Conservation (phyloP, 2,113 vertebrate species). For the Abramis brama region DNA sequence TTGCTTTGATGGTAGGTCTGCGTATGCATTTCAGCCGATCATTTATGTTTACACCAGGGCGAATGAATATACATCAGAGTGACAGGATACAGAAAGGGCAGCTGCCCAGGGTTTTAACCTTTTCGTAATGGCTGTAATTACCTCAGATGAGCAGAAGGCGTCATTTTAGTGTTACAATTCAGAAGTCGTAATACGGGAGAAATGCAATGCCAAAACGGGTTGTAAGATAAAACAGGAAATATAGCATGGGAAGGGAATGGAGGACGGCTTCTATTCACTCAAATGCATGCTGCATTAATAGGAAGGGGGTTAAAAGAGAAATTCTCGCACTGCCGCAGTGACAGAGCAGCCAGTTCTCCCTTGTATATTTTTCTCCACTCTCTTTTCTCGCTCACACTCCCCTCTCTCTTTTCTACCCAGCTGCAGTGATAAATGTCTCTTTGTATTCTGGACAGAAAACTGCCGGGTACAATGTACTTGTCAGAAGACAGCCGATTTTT, state of each 20-base stretch:
- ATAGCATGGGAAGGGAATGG: constrained; percentile 11
- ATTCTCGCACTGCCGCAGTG: constrained; percentile 61
- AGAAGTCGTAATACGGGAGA: constrained; percentile 61
- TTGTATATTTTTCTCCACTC: neutral
- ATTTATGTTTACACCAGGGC: constrained; percentile 64
- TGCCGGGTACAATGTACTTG: constrained; percentile 72
- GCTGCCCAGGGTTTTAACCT: constrained; percentile 71
- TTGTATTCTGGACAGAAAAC: constrained; percentile 77
- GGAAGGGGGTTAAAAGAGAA: constrained; percentile 68
- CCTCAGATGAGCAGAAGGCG: constrained; percentile 56
- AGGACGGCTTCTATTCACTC: constrained; percentile 45
- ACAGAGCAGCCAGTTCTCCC: constrained; percentile 51
- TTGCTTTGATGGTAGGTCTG: constrained; percentile 35
- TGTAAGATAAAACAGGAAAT: constrained; percentile 51
- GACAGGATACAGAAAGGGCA: constrained; percentile 69
- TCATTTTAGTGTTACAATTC: constrained; percentile 65
- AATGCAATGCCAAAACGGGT: constrained; percentile 48
- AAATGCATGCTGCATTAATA: constrained; percentile 54
- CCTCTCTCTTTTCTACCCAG: constrained; percentile 62
- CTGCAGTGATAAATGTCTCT: constrained; percentile 80
- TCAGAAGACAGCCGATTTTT: constrained; percentile 75
- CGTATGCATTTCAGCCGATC: constrained; percentile 12
- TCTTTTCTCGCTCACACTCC: constrained; percentile 3
- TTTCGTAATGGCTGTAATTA: constrained; percentile 69
- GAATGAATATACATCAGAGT: constrained; percentile 71